Conservation (phyloP, 2,888 invertebrate species). For the Agrotis ipsilon region DNA sequence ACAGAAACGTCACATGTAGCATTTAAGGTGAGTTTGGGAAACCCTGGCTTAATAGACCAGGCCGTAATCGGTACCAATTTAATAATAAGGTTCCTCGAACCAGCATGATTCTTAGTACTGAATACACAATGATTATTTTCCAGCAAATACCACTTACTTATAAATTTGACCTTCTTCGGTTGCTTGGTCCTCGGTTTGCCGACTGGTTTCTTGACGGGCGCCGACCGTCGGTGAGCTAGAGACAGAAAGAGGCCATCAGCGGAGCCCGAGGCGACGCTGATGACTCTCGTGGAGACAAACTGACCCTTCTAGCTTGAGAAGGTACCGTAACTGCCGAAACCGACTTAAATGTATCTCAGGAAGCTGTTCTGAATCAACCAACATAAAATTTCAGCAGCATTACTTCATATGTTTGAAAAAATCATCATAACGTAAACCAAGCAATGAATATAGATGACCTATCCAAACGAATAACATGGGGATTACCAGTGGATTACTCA, state of each 20-base stretch:
- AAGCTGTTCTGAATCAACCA: neutral
- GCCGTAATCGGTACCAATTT: neutral
- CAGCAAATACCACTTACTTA: conserved; percentile 93
- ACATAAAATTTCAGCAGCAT: neutral
- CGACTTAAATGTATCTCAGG: too few species aligned
- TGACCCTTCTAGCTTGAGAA: conserved; percentile 31
- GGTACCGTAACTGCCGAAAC: neutral
- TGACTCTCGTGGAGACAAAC: conserved; percentile 69
- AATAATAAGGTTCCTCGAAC: neutral
- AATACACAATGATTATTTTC: neutral
- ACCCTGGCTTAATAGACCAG: too few species aligned
- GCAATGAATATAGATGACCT: neutral
- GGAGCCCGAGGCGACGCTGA: conserved; percentile 62
- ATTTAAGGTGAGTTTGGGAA: too few species aligned
- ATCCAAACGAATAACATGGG: neutral
- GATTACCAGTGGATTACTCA: neutral
- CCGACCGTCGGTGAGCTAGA: conserved; percentile 90
- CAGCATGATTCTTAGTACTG: conserved; percentile 16
- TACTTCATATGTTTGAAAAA: neutral
- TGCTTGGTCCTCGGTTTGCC: conserved; percentile 96
- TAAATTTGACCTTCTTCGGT: conserved; percentile 97
- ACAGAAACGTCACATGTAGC: too few species aligned
- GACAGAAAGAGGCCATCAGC: conserved; percentile 69
- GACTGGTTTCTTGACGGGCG: conserved; percentile 95
- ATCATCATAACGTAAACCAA: neutral